Base-by-base conservation (phyloP, 2,113 vertebrate species). In the Coptodon rendalli region DNA sequence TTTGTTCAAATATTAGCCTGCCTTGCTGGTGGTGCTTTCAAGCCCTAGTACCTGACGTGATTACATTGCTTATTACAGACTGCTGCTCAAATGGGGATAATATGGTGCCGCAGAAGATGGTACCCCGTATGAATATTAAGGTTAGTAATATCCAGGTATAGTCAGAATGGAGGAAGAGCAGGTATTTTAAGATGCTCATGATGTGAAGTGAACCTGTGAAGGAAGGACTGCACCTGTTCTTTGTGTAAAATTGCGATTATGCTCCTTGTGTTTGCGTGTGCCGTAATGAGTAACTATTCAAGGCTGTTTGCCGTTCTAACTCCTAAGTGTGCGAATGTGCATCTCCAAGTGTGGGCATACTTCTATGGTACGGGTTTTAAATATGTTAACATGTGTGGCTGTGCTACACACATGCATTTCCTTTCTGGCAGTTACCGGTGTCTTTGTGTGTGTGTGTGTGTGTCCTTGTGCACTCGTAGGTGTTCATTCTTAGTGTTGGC, bases 1-100 rank as follows among this genome's bases (percentile, higher is more conserved):
- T 81, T 89, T 89, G 87, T 92, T 92, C 87, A 92, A 90, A 95
- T 93, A 92, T 94, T 92, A 91, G 61, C 85, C 63, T 66, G 29
- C 87, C 86, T 83, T 50, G 11, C 81, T 40, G 73, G 52, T 40
- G 90, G 84, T 22, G 40, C 87, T 83, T 82, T 89, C 80, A 43
- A 56, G 85, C 81, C 43, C 36, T 10, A 3, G 40, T 40, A 81
- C 87, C 80, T 80, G 87, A 91, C 66, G 29, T 89, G 89, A 93
- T 91, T 66, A 79, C 71, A 22, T 84, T 88, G 66, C 90, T 82
- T 86, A 90, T 89, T 91, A 78, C 84, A 82, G 83, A 68, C 24
- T 61, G 82, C 63, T 8, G 45, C 84, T 87, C 56, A 68, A 71
- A 63, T 54, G 22, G 86, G 87, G 84, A 81, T 78, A 82, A 89